A percentile compares a stretch with the other conserved stretches of the same genome.
These are phyloP conservation scores for Athalia circularis DNA, from an alignment of 2,888 invertebrate genomes.

Conservation along the genomic window DNA sequence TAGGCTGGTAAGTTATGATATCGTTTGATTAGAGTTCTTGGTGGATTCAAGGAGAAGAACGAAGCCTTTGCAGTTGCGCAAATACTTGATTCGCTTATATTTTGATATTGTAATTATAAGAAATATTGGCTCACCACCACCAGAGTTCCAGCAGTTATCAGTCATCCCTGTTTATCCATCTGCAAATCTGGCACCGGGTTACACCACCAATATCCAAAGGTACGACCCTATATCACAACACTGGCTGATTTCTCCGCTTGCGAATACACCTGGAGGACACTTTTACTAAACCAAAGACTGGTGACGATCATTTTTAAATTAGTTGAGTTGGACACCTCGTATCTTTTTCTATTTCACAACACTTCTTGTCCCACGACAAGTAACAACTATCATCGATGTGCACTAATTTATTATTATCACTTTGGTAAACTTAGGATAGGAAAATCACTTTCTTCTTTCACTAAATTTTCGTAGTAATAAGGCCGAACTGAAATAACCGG, in stretches of 20 bases:
- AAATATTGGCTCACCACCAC: slow-evolving; percentile 79
- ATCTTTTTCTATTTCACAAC: slow-evolving; percentile 4
- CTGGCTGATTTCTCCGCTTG: slow-evolving; percentile 57
- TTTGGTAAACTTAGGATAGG: background rate
- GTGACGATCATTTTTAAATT: slow-evolving; percentile 47
- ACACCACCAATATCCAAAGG: slow-evolving; percentile 60
- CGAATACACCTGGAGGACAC: slow-evolving; percentile 59
- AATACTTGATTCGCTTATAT: background rate
- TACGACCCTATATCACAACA: slow-evolving; percentile 63
- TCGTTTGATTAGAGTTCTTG: too few species aligned
- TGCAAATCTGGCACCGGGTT: slow-evolving; percentile 68
- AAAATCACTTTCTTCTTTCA: background rate
- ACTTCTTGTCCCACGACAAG: background rate
- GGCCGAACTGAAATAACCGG: background rate
- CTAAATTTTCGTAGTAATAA: background rate
- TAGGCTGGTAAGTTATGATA: too few species aligned
- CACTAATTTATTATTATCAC: background rate
- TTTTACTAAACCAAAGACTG: slow-evolving; percentile 54
- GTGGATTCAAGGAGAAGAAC: too few species aligned
- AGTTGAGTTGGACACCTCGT: background rate
- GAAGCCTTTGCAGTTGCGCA: background rate
- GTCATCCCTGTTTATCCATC: slow-evolving; percentile 81
- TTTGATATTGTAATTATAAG: slow-evolving; percentile 19
- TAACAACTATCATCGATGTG: background rate
- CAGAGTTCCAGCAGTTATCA: slow-evolving; percentile 88